These are phyloP conservation scores for Neoscelio sp. DNA, from an alignment of 2,888 invertebrate species.

Conservation along the genomic window DNA sequence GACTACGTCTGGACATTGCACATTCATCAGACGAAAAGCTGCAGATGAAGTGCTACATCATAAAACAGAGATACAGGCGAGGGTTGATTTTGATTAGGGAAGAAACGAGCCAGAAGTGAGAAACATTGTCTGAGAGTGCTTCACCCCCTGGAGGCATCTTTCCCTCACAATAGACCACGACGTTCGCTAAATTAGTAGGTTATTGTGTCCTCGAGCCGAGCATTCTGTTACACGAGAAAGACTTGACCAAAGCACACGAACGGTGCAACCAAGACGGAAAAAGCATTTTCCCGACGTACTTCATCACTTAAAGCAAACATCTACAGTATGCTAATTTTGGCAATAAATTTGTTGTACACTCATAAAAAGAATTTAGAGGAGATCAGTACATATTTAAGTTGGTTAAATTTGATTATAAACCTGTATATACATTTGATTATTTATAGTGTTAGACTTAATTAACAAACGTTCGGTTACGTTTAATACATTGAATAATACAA, in stretches of 20 bases:
- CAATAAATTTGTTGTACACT: too few species aligned
- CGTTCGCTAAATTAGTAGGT: conserved; percentile 69
- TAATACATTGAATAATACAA: too few species aligned
- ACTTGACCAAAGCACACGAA: conserved; percentile 53
- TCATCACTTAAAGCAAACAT: conserved; percentile 1
- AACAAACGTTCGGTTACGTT: background rate
- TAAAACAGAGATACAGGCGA: conserved; percentile 66
- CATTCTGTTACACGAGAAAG: conserved; percentile 55
- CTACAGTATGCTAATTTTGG: too few species aligned
- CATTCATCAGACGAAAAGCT: conserved; percentile 52
- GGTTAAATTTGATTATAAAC: background rate
- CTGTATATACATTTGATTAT: background rate
- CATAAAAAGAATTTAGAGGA: too few species aligned
- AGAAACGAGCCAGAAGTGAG: conserved; percentile 69
- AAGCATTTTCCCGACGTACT: background rate
- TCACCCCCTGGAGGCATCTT: conserved; percentile 63
- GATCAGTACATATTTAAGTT: too few species aligned
- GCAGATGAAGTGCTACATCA: conserved; percentile 66
- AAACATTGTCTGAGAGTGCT: conserved; percentile 68
- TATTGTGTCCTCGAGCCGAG: conserved; percentile 66
- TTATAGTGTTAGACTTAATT: too few species aligned
- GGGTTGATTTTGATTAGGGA: conserved; percentile 70
- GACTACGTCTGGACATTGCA: conserved; percentile 36
- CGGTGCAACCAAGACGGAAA: background rate
- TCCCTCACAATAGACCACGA: conserved; percentile 65